Conservation (phyloP, 2,797 vertebrate genomes). For the Bufotes viridis region DNA sequence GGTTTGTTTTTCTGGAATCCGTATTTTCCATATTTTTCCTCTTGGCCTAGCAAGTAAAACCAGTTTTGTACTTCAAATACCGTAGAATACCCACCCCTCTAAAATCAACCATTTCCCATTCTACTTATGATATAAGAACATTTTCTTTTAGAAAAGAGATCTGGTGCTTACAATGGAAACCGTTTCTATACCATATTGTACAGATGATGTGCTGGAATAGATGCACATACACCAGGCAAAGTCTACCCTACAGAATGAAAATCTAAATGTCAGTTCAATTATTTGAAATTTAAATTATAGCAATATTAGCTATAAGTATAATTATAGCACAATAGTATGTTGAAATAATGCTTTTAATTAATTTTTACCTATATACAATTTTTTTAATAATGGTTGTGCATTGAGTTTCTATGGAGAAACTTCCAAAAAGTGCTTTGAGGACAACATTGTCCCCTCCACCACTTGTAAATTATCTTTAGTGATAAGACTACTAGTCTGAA, state of each 20-base stretch:
- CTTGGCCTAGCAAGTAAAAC: not conserved
- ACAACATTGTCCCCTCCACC: not conserved
- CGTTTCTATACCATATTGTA: not conserved
- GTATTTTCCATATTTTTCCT: too few species aligned
- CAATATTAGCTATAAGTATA: too few species aligned
- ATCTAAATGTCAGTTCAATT: too few species aligned
- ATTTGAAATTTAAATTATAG: too few species aligned
- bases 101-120: not conserved
- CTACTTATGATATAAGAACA: not conserved
- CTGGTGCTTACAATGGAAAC: not conserved
- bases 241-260: not conserved
- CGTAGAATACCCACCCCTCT: too few species aligned
- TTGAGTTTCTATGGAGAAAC: too few species aligned
- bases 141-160: not conserved
- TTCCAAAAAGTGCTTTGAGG: too few species aligned
- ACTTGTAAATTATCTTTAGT: not conserved
- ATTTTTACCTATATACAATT: too few species aligned
- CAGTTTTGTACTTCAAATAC: not conserved
- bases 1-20: too few species aligned
- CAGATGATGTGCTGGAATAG: not conserved
- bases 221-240: not conserved
- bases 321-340: too few species aligned
- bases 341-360: too few species aligned
- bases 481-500: not conserved
- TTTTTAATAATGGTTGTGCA: too few species aligned